Evolutionary conservation across 2,113 vertebrate species (phyloP), one percentile per base, ranked within the genome.

Genomic region (Pelvicachromis taeniatus): DNA sequence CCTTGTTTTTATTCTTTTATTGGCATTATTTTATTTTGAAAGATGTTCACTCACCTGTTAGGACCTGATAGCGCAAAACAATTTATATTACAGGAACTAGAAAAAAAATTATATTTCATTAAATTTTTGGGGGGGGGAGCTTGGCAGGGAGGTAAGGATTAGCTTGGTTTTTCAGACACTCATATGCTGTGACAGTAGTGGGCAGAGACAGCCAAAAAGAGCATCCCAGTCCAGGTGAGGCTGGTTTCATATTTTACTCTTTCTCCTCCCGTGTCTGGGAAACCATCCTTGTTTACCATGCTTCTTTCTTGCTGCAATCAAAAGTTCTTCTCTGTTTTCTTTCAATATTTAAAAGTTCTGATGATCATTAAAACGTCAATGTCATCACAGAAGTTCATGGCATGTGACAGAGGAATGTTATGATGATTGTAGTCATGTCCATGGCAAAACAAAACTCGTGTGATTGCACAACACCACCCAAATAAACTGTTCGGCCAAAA

Each of bases 71-170:
- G 35, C n/a, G n/a, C 63, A 68, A 40, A 68, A 21, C 35, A 68
- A 42, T 14, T 40, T 42, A 16, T 42, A 68, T 40, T 12, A 68
- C n/a, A 9, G 1, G 12, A 42, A 68, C 0, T 23, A 14, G 35
- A 3, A 68, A 61, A 10, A 9, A 14, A 21, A 23, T 1, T 0
- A 40, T n/a, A 65, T 65, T 38, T 38, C 21, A 65, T 13, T 65
- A 38, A 11, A 13, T 65, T 40, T 45, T 10, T 40, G 21, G 4
- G 0, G 19, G 35, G 11, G 0, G 19, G 35, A 7, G 0, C 35
- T 21, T 40, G 19, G 19, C 35, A 40, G 4, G 6, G 4, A 40
- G 61, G 61, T 40, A 35, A 65, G 35, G 17, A 65, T 21, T 7
- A 35, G 10, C 19, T 65, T 65, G 35, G 35, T 40, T 65, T 40